These are phyloP conservation scores for Drosophila auraria DNA, from an alignment of 1,140 invertebrate genomes.

Conservation along the genomic window DNA sequence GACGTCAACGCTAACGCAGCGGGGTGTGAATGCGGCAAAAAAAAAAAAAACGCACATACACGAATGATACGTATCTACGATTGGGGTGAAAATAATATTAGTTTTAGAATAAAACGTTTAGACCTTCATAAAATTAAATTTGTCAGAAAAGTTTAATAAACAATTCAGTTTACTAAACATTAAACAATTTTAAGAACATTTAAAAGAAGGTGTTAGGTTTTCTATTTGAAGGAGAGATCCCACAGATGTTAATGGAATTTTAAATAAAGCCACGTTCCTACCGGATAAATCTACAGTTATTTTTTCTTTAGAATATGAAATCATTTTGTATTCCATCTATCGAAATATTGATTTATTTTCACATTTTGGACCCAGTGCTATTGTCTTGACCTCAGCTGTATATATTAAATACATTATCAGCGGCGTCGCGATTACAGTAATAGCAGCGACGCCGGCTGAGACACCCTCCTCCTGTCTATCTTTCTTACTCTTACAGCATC, in stretches of 20 bases:
- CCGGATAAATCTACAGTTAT: no score
- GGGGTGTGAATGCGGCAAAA: constrained; percentile 71
- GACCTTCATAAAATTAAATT: no score
- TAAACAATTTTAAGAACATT: no score
- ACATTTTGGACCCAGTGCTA: background rate
- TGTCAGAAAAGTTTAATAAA: no score
- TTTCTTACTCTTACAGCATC: constrained; percentile 29
- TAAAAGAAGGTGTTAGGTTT: background rate
- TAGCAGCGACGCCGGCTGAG: constrained; percentile 46
- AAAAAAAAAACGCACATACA: constrained; percentile 18
- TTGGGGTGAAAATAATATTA: background rate
- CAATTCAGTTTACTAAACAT: no score
- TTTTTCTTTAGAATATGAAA: no score
- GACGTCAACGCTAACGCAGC: constrained; percentile 32
- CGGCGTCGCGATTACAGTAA: constrained; percentile 57
- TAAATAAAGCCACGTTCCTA: background rate
- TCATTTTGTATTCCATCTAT: background rate
- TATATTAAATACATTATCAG: constrained; percentile 55
- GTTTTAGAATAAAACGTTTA: background rate
- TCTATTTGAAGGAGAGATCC: background rate
- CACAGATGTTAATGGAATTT: background rate
- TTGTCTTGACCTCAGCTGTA: background rate
- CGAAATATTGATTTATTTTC: background rate
- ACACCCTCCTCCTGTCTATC: constrained; percentile 32
- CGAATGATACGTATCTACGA: constrained; percentile 23